These are phyloP conservation scores for Sorex fumeus DNA, from an alignment of 2,113 vertebrate genomes.

Conservation along the genomic window DNA sequence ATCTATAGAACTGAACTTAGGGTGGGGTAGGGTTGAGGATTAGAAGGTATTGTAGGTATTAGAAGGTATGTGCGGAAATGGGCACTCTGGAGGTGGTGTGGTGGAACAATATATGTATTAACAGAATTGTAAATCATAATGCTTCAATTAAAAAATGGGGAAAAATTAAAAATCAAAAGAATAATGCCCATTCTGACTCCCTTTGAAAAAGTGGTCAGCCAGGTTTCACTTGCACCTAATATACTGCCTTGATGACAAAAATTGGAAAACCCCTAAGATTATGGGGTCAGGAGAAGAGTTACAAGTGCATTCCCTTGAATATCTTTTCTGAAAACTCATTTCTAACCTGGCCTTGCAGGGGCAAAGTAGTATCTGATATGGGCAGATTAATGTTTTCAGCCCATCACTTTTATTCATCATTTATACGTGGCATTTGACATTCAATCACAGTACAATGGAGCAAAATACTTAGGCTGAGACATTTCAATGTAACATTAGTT, in stretches of 20 bases:
- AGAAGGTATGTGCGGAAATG: no score
- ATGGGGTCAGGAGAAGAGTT: neutral
- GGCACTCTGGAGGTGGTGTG: no score
- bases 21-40: no score
- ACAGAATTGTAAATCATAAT: no score
- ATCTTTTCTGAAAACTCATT: conserved; percentile 60
- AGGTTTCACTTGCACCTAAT: neutral
- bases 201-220: neutral
- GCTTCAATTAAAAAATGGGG: no score
- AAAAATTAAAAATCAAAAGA: no score
- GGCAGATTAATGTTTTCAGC: conserved; percentile 50
- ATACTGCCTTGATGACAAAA: conserved; percentile 33
- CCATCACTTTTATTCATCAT: conserved; percentile 70
- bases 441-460: conserved; percentile 23
- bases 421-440: conserved; percentile 65
- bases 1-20: no score
- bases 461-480: conserved; percentile 70
- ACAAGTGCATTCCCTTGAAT: conserved; percentile 13
- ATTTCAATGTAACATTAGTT: conserved; percentile 70
- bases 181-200: neutral
- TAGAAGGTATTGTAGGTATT: no score
- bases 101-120: no score
- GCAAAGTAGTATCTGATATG: conserved; percentile 26
- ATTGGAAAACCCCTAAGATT: neutral
- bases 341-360: conserved; percentile 44